Conservation (phyloP, 2,888 invertebrate genomes). For the Apotomis capreana region DNA sequence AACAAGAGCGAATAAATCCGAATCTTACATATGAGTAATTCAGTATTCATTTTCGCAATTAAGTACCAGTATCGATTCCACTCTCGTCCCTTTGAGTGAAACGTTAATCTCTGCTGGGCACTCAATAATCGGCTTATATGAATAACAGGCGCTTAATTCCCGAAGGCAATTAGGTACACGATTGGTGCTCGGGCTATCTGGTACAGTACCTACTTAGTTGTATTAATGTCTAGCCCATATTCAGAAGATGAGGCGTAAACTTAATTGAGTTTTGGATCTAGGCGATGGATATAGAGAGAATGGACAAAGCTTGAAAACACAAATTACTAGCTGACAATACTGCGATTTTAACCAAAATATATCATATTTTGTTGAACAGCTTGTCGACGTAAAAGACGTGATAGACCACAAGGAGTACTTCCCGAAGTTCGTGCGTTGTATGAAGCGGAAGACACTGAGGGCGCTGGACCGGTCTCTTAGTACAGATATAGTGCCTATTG, state of each 20-base stretch:
- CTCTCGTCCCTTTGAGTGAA: constrained; percentile 46
- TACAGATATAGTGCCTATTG: constrained; percentile 85
- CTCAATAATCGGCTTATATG: constrained; percentile 60
- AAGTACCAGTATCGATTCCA: constrained; percentile 45
- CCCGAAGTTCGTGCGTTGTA: constrained; percentile 77
- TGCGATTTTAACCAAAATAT: not conserved
- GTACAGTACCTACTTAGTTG: not conserved
- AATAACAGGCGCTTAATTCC: constrained; percentile 49
- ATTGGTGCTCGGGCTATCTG: not conserved
- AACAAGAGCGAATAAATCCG: no score
- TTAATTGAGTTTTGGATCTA: constrained; percentile 1
- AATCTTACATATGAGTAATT: constrained; percentile 30
- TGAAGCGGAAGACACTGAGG: constrained; percentile 80
- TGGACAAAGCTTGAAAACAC: constrained; percentile 1
- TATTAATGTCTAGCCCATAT: not conserved
- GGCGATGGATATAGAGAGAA: constrained; percentile 8
- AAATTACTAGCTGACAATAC: not conserved
- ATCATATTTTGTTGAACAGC: constrained; percentile 52
- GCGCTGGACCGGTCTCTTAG: constrained; percentile 84
- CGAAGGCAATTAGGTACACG: constrained; percentile 25
- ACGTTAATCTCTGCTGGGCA: constrained; percentile 53
- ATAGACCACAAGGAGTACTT: constrained; percentile 78
- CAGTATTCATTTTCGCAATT: constrained; percentile 37
- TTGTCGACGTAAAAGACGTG: constrained; percentile 73
- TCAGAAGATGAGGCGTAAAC: not conserved